Evolutionary conservation across 2,888 invertebrate genomes (phyloP).

Genomic region (Neuroscelio doddi): DNA sequence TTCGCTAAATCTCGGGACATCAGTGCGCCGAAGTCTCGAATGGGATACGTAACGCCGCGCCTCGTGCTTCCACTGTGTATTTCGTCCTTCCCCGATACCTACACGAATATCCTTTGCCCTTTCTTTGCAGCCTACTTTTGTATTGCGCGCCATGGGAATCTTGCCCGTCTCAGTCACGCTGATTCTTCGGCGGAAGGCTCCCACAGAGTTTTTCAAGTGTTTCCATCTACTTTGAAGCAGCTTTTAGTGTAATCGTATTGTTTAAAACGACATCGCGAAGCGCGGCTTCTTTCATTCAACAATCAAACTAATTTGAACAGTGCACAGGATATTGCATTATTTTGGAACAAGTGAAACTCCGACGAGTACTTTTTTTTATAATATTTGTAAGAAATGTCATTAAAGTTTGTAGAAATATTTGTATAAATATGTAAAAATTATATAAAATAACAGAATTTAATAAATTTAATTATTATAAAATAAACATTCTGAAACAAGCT

Average conservation of each 20-base stretch:
- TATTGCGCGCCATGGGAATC: slow-evolving; percentile 11
- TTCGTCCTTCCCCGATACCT: background rate
- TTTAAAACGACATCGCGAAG: background rate
- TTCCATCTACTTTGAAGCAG: too few species aligned
- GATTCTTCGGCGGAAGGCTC: background rate
- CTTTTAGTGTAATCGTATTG: background rate
- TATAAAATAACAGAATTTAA: too few species aligned
- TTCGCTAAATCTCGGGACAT: slow-evolving; percentile 41
- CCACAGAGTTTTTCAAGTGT: background rate
- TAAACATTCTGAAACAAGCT: too few species aligned
- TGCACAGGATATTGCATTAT: too few species aligned
- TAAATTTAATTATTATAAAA: too few species aligned
- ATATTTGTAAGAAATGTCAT: too few species aligned
- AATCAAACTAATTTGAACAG: background rate
- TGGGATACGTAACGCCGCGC: slow-evolving; percentile 19
- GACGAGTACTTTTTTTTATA: too few species aligned
- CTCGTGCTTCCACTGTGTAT: background rate
- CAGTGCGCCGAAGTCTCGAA: slow-evolving; percentile 48
- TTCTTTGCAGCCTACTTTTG: slow-evolving; percentile 1
- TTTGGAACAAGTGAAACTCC: background rate
- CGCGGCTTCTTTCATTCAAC: background rate
- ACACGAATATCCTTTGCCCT: background rate
- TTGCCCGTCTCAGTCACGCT: background rate
- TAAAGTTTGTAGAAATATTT: too few species aligned
- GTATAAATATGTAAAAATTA: too few species aligned